A percentile compares a stretch with the other conserved stretches of the same genome.
Evolutionary conservation across 2,888 invertebrate species (phyloP).

Genomic region (Mythimna lalbum): DNA sequence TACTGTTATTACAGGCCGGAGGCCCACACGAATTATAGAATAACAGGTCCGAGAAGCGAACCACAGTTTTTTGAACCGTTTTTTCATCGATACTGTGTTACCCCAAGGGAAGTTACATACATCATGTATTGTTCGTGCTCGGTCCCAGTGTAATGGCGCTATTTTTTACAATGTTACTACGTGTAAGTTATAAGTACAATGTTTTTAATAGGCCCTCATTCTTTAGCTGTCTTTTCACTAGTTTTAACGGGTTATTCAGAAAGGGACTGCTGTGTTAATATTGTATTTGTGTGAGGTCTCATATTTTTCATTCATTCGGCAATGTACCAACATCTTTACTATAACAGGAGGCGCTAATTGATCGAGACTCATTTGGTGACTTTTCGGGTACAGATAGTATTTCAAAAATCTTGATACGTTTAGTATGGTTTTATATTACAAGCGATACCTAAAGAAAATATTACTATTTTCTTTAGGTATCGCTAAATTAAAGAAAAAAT

Average conservation of each 20-base stretch:
- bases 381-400: too few species aligned
- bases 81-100: constrained; percentile 66
- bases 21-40: constrained; percentile 81
- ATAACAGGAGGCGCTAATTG: neutral
- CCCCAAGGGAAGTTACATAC: constrained; percentile 68
- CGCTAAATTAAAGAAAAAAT: too few species aligned
- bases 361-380: neutral
- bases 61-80: constrained; percentile 55
- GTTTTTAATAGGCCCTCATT: constrained; percentile 58
- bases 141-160: constrained; percentile 52
- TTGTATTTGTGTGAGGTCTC: neutral
- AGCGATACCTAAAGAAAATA: too few species aligned
- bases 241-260: neutral
- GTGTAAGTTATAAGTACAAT: constrained; percentile 48
- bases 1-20: constrained; percentile 83
- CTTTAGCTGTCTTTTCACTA: constrained; percentile 43
- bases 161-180: constrained; percentile 57
- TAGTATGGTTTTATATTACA: too few species aligned
- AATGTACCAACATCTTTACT: neutral
- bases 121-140: constrained; percentile 61
- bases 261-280: neutral
- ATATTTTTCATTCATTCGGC: constrained; percentile 7
- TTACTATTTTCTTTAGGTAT: too few species aligned
- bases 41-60: constrained; percentile 67
- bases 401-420: too few species aligned